Evolutionary conservation across 2,113 vertebrate species (phyloP), one percentile per base, ranked within the genome.

Genomic region (Coreoperca whiteheadi): DNA sequence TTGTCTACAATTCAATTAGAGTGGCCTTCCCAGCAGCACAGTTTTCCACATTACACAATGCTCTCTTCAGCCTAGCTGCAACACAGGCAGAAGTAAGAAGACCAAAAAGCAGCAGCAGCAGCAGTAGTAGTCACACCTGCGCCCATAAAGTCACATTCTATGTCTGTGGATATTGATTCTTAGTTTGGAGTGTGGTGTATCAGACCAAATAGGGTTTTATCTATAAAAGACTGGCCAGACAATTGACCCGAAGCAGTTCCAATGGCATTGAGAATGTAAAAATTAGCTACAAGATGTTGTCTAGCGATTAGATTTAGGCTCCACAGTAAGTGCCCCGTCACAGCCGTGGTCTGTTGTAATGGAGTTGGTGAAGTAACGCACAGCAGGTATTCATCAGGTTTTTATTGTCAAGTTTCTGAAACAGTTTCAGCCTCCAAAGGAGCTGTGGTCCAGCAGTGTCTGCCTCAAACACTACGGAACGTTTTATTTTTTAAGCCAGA

Each of bases 1-100:
- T 96, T 95, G 95, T 96, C 94, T 96, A 95, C 95, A 95, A 95
- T 96, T 96, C 92, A 96, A 95, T 96, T 96, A 96, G 92, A 91
- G 90, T 91, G 92, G 94, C 90, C 91, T 91, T 93, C 94, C 90
- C 89, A 91, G 93, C 82, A 85, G 85, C 87, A 84, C 84, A 82
- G 78, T 90, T 94, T 92, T 92, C 88, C 74, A 83, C 71, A 72
- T 86, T 83, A 80, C 85, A 89, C 90, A 92, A 91, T 79, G 64
- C 81, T 50, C 64, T 88, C 34, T 53, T 65, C 69, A 68, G 88
- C 81, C 67, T 41, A 2, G 66, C 72, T 72, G 84, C 81, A 74
- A 79, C 78, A 68, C 34, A 15, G 71, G 59, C 79, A 34, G 54
- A 83, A 74, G 71, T 37, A 2, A 23, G 39, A 64, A 69, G 74